Evolutionary conservation across 2,888 invertebrate genomes (phyloP), one percentile per base, ranked within the genome.

Genomic region (Latrodectus hesperus): DNA sequence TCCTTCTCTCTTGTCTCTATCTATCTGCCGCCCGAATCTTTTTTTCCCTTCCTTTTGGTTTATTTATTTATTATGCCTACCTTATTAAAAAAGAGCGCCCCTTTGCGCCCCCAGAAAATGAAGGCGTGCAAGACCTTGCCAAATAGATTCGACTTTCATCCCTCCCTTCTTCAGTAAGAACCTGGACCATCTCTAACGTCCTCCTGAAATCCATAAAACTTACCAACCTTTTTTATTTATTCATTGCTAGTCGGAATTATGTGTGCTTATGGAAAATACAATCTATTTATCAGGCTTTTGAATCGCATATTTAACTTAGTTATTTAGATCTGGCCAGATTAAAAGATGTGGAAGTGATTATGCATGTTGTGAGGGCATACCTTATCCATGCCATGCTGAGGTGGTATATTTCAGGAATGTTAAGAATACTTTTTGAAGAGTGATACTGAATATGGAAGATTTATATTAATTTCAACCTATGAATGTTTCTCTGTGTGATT

Each of bases 51-150:
- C 12, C 60, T 9, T 22, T 17, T 17, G 17, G 52, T 22, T 26
- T 79, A 52, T 72, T 64, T 76, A 76, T 83, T 84, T 12, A 60
- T 60, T 72, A 73, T 85, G 71, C 79, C 70, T 52, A 70, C 52
- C 86, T 81, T 77, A 87, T 81, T 81, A 82, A 87, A 84, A 84
- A 55, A 73, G 51, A 60, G 52, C 75, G 82, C 82, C 82, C 60
- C 82, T 49, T 49, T 67, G 75, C 81, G 81, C 81, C 55, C 81
- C 53, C 12, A 51, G 64, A 73, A 52, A 60, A 60, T n/a, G 60
- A 60, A 65, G 72, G 75, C 82, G 75, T 75, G 22, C 67, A 60
- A 60, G 60, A 60, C 60, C n/a, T 12, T 16, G 12, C 60, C 60
- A 60, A 60, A 60, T 60, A 60, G 55, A 76, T 74, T 67, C 12